Base-by-base conservation (phyloP, 1,140 invertebrate species). In the Caenorhabditis remanei region DNA sequence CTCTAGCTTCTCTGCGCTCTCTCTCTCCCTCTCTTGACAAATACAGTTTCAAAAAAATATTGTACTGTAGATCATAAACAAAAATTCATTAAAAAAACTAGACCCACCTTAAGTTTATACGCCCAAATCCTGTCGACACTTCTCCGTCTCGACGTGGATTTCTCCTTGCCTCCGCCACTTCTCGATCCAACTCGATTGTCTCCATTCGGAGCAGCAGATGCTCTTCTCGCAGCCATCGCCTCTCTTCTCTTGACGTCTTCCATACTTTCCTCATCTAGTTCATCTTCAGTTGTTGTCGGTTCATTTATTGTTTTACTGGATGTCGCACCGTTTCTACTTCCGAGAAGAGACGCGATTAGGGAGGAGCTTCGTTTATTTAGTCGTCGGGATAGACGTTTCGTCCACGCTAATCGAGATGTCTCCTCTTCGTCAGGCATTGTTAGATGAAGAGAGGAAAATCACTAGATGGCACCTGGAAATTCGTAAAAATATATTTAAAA, bases 161-260 rank as follows among this genome's bases (percentile, higher is more conserved):
- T 75, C 67, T 75, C 43, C 67, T 75, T 48, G 16, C 16, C 43
- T 46, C 67, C 63, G 40, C 50, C 56, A 21, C 21, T 58, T 75
- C 21, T n/a, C 43, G 67, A 75, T 75, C 67, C 67, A 46, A 75
- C 43, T 48, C 67, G 67, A 75, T 75, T 75, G 4, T 75, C 43
- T 1, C 46, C 67, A 48, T 75, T 75, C n/a, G 67, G 67, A n/a
- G 67, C 67, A 75, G 67, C 67, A 48, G 67, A 75, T 75, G 67
- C 67, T 46, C 67, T 75, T 75, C 67, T 75, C 9, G 67, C 67
- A 19, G 67, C 67, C 41, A 75, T 46, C 43, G 24, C 9, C 43
- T 75, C 67, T 75, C 67, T 75, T 75, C 67, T 14, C 19, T 75
- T 75, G 43, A 75, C 9, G 1, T 75, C 67, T 75, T 75, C 67